A percentile compares a stretch with the other conserved stretches of the same genome.
phyloP scores from a whole-genome alignment of 2,797 vertebrate genomes.

The Paguma larvata region DNA sequence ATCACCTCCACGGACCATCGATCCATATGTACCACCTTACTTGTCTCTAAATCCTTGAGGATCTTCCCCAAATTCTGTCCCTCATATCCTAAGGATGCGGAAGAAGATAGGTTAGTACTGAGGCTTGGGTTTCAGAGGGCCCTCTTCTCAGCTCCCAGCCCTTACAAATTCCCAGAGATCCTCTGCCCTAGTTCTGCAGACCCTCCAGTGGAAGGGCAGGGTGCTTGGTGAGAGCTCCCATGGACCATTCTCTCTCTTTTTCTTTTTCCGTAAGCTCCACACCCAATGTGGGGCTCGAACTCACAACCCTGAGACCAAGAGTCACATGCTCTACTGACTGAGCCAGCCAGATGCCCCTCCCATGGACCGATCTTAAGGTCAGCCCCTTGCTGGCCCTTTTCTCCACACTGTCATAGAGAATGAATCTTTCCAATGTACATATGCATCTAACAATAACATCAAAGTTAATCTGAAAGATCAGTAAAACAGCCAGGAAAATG shows the following conservation, averaged over 20 bases:
- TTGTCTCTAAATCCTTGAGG: conserved; percentile 93
- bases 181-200: background rate
- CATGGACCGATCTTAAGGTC: background rate
- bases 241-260: background rate
- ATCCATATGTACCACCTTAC: conserved; percentile 91
- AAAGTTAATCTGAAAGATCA: conserved; percentile 38
- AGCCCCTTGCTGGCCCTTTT: background rate
- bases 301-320: background rate
- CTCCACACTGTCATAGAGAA: background rate
- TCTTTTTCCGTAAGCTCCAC: background rate
- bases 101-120: conserved; percentile 33
- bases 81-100: conserved; percentile 91
- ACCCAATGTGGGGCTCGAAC: background rate
- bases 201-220: background rate
- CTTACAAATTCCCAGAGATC: background rate
- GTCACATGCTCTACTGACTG: background rate
- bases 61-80: conserved; percentile 93
- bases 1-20: conserved; percentile 95
- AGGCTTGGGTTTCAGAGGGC: background rate
- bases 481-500: background rate
- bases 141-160: background rate
- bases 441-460: background rate
- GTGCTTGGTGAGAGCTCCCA: background rate
- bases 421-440: background rate
- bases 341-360: background rate